A percentile compares a stretch with the other conserved stretches of the same genome.
Evolutionary conservation across 1,140 invertebrate species (phyloP).

Genomic region (Amphibalanus amphitrite): DNA sequence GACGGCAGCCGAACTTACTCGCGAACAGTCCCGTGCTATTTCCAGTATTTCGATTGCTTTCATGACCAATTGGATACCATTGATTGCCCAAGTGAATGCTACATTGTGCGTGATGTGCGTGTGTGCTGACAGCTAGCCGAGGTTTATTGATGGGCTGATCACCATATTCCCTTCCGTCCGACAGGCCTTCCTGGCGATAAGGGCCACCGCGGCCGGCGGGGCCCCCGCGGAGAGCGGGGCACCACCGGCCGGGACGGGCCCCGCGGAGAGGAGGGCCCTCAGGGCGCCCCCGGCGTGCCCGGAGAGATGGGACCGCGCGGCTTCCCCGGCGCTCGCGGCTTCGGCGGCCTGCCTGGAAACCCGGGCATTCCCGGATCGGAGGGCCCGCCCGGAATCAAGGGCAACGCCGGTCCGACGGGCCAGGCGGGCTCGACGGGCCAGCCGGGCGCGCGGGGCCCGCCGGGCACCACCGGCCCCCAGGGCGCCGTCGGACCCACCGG

Average conservation of each 20-base stretch:
- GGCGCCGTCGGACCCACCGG: conserved; percentile 48
- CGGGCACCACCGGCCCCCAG: conserved; percentile 45
- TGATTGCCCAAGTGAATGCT: too few species aligned
- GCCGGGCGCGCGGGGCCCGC: conserved; percentile 40
- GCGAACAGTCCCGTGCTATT: too few species aligned
- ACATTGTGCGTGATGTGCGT: too few species aligned
- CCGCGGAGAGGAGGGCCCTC: conserved; percentile 52
- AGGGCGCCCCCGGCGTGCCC: conserved; percentile 49
- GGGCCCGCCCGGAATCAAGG: conserved; percentile 51
- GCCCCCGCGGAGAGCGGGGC: conserved; percentile 43
- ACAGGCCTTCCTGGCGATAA: conserved; percentile 55
- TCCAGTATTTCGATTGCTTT: too few species aligned
- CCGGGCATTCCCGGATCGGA: conserved; percentile 54
- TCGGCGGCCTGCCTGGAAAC: conserved; percentile 53
- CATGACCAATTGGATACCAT: too few species aligned
- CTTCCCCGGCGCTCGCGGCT: conserved; percentile 57
- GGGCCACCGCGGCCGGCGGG: conserved; percentile 48
- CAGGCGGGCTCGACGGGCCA: conserved; percentile 48
- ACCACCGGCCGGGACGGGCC: conserved; percentile 51
- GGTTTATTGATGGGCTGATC: too few species aligned
- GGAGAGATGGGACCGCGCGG: conserved; percentile 69
- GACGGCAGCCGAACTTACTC: too few species aligned
- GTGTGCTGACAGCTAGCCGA: too few species aligned
- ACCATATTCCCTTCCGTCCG: too few species aligned
- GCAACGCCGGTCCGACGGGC: conserved; percentile 46